Conservation (phyloP, 2,797 vertebrate species). For the Momotus momota region DNA sequence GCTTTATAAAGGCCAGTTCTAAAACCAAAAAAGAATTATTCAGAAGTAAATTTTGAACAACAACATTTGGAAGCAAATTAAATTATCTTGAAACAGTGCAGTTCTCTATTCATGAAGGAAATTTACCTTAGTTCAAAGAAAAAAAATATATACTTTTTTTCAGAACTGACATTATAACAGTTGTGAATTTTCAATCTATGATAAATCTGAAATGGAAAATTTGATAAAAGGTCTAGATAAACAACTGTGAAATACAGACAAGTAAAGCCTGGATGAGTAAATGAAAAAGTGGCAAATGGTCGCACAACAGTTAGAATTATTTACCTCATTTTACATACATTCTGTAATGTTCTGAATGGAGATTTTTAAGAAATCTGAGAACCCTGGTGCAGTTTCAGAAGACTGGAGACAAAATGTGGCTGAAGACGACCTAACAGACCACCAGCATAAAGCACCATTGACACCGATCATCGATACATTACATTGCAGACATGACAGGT, state of each 20-base stretch:
- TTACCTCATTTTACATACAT: neutral
- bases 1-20: neutral
- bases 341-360: neutral
- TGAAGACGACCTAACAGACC: neutral
- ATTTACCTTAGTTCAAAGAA: neutral
- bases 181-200: neutral
- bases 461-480: fast-evolving
- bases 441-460: neutral
- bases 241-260: neutral
- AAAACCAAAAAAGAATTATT: neutral
- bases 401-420: neutral
- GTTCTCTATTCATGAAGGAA: neutral
- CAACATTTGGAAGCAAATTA: neutral
- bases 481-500: neutral
- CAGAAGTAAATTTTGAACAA: neutral
- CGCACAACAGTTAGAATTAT: neutral
- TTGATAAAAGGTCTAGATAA: neutral
- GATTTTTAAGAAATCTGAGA: neutral
- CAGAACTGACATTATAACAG: neutral
- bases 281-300: neutral
- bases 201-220: neutral
- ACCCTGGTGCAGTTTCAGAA: neutral
- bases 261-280: neutral
- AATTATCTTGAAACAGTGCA: neutral
- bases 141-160: neutral